These are phyloP conservation scores for Rhopilema esculentum DNA, from an alignment of 30 jellyfish, hydroid and myxozoan species.

Conservation along the genomic window DNA sequence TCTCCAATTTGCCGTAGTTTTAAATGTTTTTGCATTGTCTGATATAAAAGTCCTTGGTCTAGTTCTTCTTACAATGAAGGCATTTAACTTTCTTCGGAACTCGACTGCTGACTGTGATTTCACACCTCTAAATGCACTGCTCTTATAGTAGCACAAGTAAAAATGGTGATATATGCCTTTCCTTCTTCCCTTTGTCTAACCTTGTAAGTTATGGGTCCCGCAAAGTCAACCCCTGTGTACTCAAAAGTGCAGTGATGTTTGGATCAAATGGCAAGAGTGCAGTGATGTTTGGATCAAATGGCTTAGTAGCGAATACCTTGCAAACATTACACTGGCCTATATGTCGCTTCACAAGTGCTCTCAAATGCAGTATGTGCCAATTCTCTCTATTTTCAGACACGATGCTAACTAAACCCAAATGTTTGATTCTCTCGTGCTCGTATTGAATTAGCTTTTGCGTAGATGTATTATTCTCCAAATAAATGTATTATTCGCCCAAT, in stretches of 20 bases:
- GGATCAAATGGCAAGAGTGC: no score
- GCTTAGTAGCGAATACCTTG: no score
- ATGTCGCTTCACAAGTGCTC: no score
- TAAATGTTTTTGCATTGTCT: no score
- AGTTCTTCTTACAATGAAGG: no score
- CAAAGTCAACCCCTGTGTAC: slow-evolving; percentile 26
- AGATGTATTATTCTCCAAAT: background rate
- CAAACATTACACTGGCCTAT: no score
- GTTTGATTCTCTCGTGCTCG: background rate
- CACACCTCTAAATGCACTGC: slow-evolving; percentile 16
- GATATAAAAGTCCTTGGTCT: no score
- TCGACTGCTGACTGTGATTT: slow-evolving; percentile 17
- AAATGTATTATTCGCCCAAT: slow-evolving; percentile 1
- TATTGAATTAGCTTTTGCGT: background rate
- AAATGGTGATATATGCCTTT: slow-evolving; percentile 5
- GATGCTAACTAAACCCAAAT: background rate
- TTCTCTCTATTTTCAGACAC: background rate
- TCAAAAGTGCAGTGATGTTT: no score
- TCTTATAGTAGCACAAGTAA: slow-evolving; percentile 19
- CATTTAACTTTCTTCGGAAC: slow-evolving; percentile 9
- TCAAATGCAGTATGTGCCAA: no score
- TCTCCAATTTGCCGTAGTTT: no score
- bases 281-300: no score
- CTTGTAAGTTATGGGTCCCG: slow-evolving; percentile 3
- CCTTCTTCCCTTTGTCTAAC: slow-evolving; percentile 9